phyloP scores from a whole-genome alignment of 2,797 vertebrate species.

The Melanotaenia trifasciata region DNA sequence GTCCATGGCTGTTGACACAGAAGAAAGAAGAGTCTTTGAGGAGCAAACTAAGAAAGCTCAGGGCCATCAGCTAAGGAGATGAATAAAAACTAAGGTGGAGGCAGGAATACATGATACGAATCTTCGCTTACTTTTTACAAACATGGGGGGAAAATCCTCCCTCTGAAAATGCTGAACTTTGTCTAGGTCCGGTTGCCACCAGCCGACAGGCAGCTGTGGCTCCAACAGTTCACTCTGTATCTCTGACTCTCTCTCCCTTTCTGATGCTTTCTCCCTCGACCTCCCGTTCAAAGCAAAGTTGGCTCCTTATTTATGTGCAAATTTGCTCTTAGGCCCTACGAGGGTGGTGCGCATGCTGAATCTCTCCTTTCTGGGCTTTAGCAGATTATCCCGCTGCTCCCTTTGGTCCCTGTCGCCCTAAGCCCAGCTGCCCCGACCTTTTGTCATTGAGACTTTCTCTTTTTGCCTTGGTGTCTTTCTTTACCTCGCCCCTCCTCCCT shows the following conservation, averaged over 20 bases:
- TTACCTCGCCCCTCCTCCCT: constrained; percentile 63
- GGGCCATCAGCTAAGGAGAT: constrained; percentile 42
- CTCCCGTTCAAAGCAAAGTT: constrained; percentile 88
- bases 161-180: constrained; percentile 72
- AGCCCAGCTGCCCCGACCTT: constrained; percentile 90
- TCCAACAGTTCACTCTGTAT: constrained; percentile 63
- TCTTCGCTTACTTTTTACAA: constrained; percentile 73
- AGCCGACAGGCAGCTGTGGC: constrained; percentile 75
- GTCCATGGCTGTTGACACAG: constrained; percentile 54
- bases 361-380: constrained; percentile 88
- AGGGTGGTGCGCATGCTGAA: constrained; percentile 88
- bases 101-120: constrained; percentile 68
- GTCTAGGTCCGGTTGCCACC: constrained; percentile 61
- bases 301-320: constrained; percentile 92
- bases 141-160: constrained; percentile 45
- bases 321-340: constrained; percentile 87
- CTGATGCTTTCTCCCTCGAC: constrained; percentile 83
- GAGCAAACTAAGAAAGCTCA: constrained; percentile 57
- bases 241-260: constrained; percentile 78
- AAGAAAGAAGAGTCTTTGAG: constrained; percentile 70
- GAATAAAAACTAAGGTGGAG: constrained; percentile 44
- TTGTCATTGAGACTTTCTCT: constrained; percentile 89
- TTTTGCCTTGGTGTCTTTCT: constrained; percentile 80
- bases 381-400: constrained; percentile 90
- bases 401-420: constrained; percentile 86